Base-by-base conservation (phyloP, 1,140 invertebrate species). In the Pantala flavescens region DNA sequence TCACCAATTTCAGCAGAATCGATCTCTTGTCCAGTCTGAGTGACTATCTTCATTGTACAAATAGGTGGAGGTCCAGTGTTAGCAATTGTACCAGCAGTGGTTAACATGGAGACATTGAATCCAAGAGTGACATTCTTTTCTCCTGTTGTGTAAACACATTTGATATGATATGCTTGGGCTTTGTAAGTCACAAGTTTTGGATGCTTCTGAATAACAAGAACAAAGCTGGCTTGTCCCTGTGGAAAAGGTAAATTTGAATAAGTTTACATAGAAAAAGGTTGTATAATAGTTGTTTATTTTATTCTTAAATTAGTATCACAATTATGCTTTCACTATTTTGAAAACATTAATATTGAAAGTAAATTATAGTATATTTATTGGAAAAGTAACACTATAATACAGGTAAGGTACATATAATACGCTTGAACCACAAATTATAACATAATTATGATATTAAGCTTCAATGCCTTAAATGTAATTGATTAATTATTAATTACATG, bases 51-150 rank as follows among this genome's bases (percentile, higher is more conserved):
- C 94, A 97, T 97, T 70, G 91, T 86, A 82, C 95, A 97, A 7
- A 91, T 93, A 1, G 95, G 95, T 72, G 95, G 95, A 70, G 95
- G 95, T 42, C 95, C 95, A 7, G 95, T 96, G 78, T 97, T 97
- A 11, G 95, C 94, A 78, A 97, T 97, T 0, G 95, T 97, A 28
- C 94, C 95, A 2, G 94, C 94, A 5, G 95, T 97, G 0, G 95
- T 97, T 73, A 97, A 83, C 94, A 97, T 97, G 0, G 94, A 95
- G 0, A 97, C 94, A 79, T 97, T 97, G 81, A 97, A 97, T 10
- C 94, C 94, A 9, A 97, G 83, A 0, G 93, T 96, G 0, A 97
- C 93, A 74, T 95, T 96, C 82, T 95, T 93, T 82, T 96, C 94
- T 75, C 94, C 94, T 0, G 94, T 96, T 82, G 95, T 92, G 81